These are phyloP conservation scores for Hipposideros armiger DNA, from an alignment of 2,113 vertebrate genomes.

Conservation along the genomic window DNA sequence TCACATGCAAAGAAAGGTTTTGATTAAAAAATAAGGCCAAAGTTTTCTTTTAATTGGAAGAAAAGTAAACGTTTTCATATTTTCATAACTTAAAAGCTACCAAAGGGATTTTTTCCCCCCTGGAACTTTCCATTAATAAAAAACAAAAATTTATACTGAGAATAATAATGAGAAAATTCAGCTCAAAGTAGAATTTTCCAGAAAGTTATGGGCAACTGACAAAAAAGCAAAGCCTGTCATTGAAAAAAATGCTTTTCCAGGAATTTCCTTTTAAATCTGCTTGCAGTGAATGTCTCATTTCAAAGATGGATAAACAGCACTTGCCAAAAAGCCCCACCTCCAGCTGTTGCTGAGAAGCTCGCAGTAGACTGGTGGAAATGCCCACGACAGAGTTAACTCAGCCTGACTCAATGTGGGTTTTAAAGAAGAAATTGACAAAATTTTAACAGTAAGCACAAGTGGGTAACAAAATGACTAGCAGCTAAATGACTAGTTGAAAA, in stretches of 20 bases:
- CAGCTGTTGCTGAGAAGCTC: constrained; percentile 26
- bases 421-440: constrained; percentile 37
- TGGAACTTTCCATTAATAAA: constrained; percentile 75
- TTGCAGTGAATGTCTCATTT: constrained; percentile 52
- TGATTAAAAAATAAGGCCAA: not conserved
- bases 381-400: constrained; percentile 68
- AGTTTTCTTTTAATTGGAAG: constrained; percentile 56
- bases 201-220: constrained; percentile 72
- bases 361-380: constrained; percentile 41
- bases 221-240: constrained; percentile 21
- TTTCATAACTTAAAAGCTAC: constrained; percentile 60
- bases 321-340: constrained; percentile 67
- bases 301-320: constrained; percentile 71
- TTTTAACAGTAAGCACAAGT: constrained; percentile 52
- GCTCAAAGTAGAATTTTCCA: constrained; percentile 66
- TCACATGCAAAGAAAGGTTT: constrained; percentile 10
- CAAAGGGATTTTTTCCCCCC: constrained; percentile 47
- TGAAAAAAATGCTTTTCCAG: constrained; percentile 67
- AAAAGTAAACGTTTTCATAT: constrained; percentile 22
- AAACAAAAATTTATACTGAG: constrained; percentile 65
- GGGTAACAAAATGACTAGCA: constrained; percentile 43
- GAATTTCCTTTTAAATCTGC: constrained; percentile 71
- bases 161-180: constrained; percentile 74
- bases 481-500: not conserved
- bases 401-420: constrained; percentile 73